A percentile compares a stretch with the other conserved stretches of the same genome.
These are phyloP conservation scores for Psittacula cyanocephala DNA, from an alignment of 2,113 vertebrate genomes.

Conservation along the genomic window DNA sequence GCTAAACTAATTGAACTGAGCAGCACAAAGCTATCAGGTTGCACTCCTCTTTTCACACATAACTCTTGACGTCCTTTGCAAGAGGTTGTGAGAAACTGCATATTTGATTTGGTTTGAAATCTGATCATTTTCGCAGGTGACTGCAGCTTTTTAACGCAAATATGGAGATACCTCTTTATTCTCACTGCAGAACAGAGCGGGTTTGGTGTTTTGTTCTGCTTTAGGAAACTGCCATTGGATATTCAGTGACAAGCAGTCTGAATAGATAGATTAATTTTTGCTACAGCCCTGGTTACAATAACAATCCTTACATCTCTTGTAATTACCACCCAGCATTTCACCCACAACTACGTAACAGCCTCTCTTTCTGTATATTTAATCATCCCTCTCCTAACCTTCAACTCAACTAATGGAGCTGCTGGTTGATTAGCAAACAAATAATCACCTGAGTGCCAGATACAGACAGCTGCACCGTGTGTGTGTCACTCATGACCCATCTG, in stretches of 20 bases:
- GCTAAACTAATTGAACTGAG: conserved; percentile 54
- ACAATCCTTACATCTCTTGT: neutral
- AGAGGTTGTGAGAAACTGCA: conserved; percentile 33
- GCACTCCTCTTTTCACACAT: conserved; percentile 50
- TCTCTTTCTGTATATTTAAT: conserved; percentile 29
- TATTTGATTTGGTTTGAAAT: conserved; percentile 53
- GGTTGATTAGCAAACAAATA: conserved; percentile 35
- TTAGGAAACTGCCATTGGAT: conserved; percentile 31
- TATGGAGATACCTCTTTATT: conserved; percentile 4
- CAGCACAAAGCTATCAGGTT: conserved; percentile 29
- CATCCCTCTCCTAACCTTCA: neutral
- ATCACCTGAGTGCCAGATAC: conserved; percentile 35
- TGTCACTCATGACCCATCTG: conserved; percentile 15
- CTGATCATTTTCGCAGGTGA: conserved; percentile 32
- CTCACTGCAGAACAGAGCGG: neutral
- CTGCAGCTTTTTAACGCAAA: conserved; percentile 30
- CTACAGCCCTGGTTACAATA: conserved; percentile 1
- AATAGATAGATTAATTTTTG: conserved; percentile 59
- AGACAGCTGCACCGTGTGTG: neutral
- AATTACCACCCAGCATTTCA: conserved; percentile 33
- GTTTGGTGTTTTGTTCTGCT: neutral
- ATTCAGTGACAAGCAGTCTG: conserved; percentile 35
- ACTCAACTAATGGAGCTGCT: neutral
- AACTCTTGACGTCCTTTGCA: conserved; percentile 60
- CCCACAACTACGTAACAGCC: neutral